These are phyloP conservation scores for Dipodomys spectabilis DNA, from an alignment of 2,113 vertebrate genomes.

Conservation along the genomic window DNA sequence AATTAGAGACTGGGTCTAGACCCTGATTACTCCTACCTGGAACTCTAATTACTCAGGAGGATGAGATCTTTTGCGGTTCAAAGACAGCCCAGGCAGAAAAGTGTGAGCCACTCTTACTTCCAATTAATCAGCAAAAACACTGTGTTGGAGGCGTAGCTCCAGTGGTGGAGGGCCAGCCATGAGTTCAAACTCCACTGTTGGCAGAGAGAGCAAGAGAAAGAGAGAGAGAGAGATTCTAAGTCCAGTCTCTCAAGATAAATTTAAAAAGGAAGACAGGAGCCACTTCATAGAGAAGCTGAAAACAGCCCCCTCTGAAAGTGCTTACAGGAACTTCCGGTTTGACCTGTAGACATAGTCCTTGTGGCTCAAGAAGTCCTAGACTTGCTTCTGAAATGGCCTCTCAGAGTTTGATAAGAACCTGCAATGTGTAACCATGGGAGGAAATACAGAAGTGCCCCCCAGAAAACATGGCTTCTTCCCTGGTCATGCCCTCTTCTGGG, in stretches of 20 bases:
- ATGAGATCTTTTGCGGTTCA: no score
- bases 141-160: no score
- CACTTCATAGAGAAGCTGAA: neutral
- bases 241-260: neutral
- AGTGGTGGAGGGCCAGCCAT: no score
- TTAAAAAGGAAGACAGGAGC: neutral
- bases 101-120: no score
- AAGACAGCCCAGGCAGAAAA: no score
- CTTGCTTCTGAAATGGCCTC: neutral
- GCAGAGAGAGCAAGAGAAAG: neutral
- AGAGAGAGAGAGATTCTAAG: neutral
- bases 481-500: neutral
- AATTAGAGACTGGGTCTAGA: neutral
- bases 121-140: no score
- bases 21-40: no score
- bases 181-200: no score
- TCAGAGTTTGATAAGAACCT: neutral
- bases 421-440: neutral
- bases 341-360: neutral
- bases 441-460: neutral
- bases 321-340: neutral
- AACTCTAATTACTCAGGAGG: no score
- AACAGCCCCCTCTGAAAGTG: neutral
- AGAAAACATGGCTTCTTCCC: neutral
- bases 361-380: neutral